phyloP scores from a whole-genome alignment of 2,888 invertebrate genomes.

The Dolichopus griseipennis region DNA sequence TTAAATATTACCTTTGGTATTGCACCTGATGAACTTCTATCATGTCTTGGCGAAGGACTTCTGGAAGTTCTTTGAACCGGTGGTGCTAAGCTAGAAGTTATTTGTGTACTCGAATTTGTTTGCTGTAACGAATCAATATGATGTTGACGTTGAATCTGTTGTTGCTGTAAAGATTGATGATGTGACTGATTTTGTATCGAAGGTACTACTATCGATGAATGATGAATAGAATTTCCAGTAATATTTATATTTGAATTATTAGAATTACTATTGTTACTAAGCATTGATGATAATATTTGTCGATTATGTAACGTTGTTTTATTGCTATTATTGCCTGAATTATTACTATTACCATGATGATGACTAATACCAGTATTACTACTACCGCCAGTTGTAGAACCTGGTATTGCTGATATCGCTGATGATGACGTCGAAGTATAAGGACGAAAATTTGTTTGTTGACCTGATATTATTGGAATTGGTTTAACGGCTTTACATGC shows the following conservation, averaged over 20 bases:
- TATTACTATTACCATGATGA: slow-evolving; percentile 19
- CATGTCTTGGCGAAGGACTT: slow-evolving; percentile 49
- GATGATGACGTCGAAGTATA: slow-evolving; percentile 27
- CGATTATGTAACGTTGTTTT: slow-evolving; percentile 26
- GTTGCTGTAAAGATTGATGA: slow-evolving; percentile 26
- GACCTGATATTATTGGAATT: slow-evolving; percentile 36
- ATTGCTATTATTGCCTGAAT: slow-evolving; percentile 23
- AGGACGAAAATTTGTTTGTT: slow-evolving; percentile 31
- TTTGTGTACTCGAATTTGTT: slow-evolving; percentile 17
- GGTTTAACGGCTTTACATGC: slow-evolving; percentile 62
- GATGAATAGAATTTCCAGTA: neutral
- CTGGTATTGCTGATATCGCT: neutral
- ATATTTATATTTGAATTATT: slow-evolving; percentile 13
- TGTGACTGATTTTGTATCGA: neutral
- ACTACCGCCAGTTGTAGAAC: slow-evolving; percentile 11
- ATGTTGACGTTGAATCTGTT: slow-evolving; percentile 18
- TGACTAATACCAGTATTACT: neutral
- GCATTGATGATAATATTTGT: slow-evolving; percentile 25
- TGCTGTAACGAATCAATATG: slow-evolving; percentile 8
- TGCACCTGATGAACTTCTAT: slow-evolving; percentile 34
- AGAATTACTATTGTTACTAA: slow-evolving; percentile 22
- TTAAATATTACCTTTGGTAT: slow-evolving; percentile 33
- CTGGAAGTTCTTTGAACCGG: slow-evolving; percentile 37
- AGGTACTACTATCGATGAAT: neutral
- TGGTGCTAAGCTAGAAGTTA: slow-evolving; percentile 29